A percentile compares a stretch with the other conserved stretches of the same genome.
Evolutionary conservation across 2,797 vertebrate species (phyloP).

Genomic region (Argentina silus): DNA sequence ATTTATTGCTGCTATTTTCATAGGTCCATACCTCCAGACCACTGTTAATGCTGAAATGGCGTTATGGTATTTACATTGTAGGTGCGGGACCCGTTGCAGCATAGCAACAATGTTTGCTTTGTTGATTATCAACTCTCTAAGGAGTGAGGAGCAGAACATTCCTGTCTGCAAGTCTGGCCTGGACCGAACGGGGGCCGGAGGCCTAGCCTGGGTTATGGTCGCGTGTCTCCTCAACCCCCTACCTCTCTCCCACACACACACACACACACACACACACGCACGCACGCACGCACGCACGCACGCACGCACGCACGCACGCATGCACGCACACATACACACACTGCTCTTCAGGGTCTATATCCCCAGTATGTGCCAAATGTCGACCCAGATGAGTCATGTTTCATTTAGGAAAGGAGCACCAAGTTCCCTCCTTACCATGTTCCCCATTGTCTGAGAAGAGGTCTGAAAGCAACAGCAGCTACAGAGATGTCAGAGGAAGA

Average conservation of each 20-base stretch:
- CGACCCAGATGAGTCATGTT: conserved; percentile 70
- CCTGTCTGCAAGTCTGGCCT: conserved; percentile 13
- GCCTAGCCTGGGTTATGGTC: neutral
- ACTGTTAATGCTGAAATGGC: conserved; percentile 49
- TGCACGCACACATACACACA: conserved; percentile 15
- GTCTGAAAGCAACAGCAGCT: conserved; percentile 1
- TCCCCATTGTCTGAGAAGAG: conserved; percentile 35
- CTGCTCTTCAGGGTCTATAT: conserved; percentile 16
- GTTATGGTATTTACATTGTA: conserved; percentile 64
- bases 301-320: conserved; percentile 6
- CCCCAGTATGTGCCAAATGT: conserved; percentile 31
- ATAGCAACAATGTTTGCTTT: conserved; percentile 65
- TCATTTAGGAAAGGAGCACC: conserved; percentile 55
- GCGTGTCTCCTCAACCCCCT: neutral
- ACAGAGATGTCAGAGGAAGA: neutral
- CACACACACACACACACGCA: neutral
- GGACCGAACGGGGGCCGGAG: neutral
- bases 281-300: conserved; percentile 5
- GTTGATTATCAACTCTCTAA: conserved; percentile 68
- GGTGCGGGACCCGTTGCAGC: conserved; percentile 51
- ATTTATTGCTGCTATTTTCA: conserved; percentile 61
- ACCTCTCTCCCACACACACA: neutral
- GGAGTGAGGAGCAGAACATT: conserved; percentile 22
- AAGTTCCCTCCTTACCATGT: neutral
- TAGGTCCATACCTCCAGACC: conserved; percentile 44